Conservation (phyloP, 2,797 vertebrate species). For the Lagodon rhomboides region DNA sequence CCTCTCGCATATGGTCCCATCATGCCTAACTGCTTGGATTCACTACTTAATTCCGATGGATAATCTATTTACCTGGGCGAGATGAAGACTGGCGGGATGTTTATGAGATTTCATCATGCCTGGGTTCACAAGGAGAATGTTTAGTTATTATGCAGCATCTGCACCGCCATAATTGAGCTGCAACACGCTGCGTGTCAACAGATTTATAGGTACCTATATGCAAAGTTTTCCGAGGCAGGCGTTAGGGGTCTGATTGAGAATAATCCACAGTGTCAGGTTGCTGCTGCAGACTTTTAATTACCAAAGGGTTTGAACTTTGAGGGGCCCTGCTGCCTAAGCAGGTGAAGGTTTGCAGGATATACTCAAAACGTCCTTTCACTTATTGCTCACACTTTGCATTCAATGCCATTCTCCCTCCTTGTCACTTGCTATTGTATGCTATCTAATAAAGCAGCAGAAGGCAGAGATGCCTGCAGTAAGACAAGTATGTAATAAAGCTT, state of each 20-base stretch:
- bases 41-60: constrained; percentile 21
- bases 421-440: background rate
- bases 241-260: constrained; percentile 3
- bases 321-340: constrained; percentile 48
- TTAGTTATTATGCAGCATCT: constrained; percentile 38
- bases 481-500: background rate
- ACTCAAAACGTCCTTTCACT: constrained; percentile 40
- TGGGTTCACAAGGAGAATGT: constrained; percentile 14
- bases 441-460: background rate
- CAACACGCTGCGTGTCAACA: constrained; percentile 18
- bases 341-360: constrained; percentile 8
- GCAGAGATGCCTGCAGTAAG: background rate
- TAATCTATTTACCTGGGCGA: constrained; percentile 60
- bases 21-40: constrained; percentile 34
- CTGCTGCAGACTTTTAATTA: constrained; percentile 44
- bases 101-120: constrained; percentile 46
- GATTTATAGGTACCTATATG: constrained; percentile 1
- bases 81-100: constrained; percentile 39
- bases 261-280: constrained; percentile 24
- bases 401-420: constrained; percentile 15
- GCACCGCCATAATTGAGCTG: constrained; percentile 35
- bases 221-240: constrained; percentile 2
- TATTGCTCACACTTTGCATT: constrained; percentile 5
- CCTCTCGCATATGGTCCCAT: constrained; percentile 46
- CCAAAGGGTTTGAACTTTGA: constrained; percentile 35